Conservation (phyloP, 2,113 vertebrate genomes). For the Prinia subflava region DNA sequence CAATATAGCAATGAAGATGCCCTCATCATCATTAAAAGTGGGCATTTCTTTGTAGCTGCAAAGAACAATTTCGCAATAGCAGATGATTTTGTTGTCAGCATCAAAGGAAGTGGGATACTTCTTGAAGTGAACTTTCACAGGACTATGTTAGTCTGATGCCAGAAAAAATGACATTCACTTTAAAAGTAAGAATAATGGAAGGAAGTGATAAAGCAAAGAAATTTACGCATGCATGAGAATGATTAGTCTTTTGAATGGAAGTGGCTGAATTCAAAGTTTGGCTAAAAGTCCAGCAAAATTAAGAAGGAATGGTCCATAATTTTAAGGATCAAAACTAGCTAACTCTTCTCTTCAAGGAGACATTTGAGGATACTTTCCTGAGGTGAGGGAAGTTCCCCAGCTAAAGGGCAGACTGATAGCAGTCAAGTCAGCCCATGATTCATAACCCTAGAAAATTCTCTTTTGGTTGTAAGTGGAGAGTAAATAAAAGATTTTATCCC, state of each 20-base stretch:
- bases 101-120: background rate
- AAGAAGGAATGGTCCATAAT: background rate
- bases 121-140: background rate
- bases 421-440: background rate
- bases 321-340: background rate
- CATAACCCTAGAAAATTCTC: background rate
- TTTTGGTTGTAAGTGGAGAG: background rate
- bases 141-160: background rate
- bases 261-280: background rate
- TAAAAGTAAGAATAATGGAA: background rate
- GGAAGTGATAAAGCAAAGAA: background rate
- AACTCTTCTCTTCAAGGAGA: background rate
- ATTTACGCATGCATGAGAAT: background rate
- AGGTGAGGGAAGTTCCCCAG: background rate
- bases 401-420: background rate
- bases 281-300: background rate
- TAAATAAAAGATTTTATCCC: constrained; percentile 14
- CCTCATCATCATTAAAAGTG: constrained; percentile 34
- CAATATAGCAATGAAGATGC: constrained; percentile 29
- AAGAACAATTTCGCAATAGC: background rate
- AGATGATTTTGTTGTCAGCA: background rate
- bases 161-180: background rate
- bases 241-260: background rate
- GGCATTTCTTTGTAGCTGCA: constrained; percentile 10
- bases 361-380: background rate